phyloP scores from a whole-genome alignment of 2,888 invertebrate species.

The Dinocampus coccinellae region DNA sequence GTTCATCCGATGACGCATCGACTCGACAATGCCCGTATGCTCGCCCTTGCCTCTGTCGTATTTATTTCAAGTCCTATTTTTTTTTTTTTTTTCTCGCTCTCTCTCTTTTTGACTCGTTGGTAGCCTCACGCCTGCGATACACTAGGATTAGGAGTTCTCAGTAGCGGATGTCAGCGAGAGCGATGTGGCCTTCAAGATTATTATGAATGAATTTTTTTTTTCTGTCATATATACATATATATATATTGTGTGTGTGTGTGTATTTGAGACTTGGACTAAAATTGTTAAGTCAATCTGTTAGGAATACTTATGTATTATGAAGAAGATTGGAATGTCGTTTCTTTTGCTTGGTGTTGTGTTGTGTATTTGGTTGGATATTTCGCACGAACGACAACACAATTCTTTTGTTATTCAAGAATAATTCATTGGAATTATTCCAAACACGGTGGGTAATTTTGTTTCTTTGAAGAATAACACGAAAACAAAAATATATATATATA shows the following conservation, averaged over 20 bases:
- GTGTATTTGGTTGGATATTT: too few relatives aligned
- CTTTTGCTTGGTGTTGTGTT: too few relatives aligned
- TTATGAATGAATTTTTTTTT: conserved; percentile 60
- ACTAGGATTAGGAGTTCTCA: conserved; percentile 19
- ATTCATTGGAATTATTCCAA: too few relatives aligned
- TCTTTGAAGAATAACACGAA: too few relatives aligned
- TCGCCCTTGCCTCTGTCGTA: conserved; percentile 22
- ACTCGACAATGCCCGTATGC: conserved; percentile 41
- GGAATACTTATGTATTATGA: too few relatives aligned
- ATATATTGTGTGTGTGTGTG: background rate
- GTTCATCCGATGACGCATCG: conserved; percentile 42
- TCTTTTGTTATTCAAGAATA: too few relatives aligned
- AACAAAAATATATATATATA: background rate
- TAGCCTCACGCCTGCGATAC: background rate
- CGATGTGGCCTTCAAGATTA: conserved; percentile 36
- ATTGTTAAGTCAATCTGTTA: background rate
- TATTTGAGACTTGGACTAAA: background rate
- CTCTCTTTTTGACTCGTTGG: background rate
- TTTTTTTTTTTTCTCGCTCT: conserved; percentile 17
- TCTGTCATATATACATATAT: too few relatives aligned
- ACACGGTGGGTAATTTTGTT: too few relatives aligned
- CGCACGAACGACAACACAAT: too few relatives aligned
- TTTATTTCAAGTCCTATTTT: conserved; percentile 25
- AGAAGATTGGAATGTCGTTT: too few relatives aligned
- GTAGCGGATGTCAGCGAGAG: conserved; percentile 32